Conservation (phyloP, 2,797 vertebrate genomes). For the Poecilia velifera region DNA sequence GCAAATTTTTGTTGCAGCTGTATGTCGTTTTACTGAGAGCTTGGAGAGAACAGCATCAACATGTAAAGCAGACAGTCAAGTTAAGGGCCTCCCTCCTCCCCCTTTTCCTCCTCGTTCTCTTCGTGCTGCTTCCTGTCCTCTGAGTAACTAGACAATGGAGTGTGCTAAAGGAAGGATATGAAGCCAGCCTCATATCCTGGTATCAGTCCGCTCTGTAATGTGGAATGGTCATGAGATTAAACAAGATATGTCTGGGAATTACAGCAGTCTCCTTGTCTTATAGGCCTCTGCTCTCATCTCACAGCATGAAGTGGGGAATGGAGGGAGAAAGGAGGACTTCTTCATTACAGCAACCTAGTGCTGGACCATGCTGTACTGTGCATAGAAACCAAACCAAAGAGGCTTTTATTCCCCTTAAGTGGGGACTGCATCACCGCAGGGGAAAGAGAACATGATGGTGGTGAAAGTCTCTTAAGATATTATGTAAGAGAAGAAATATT, state of each 20-base stretch:
- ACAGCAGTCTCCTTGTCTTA: constrained; percentile 53
- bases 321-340: constrained; percentile 22
- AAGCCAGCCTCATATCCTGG: constrained; percentile 76
- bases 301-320: constrained; percentile 37
- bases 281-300: constrained; percentile 39
- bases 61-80: constrained; percentile 56
- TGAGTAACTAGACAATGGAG: constrained; percentile 74
- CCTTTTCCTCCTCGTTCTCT: constrained; percentile 43
- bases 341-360: constrained; percentile 37
- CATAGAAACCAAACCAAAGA: constrained; percentile 57
- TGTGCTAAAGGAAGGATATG: constrained; percentile 73
- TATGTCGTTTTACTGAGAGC: constrained; percentile 63
- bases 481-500: constrained; percentile 77
- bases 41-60: constrained; percentile 64
- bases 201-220: constrained; percentile 65
- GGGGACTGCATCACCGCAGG: constrained; percentile 53
- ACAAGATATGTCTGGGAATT: constrained; percentile 71
- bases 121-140: constrained; percentile 61
- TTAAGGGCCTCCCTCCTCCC: constrained; percentile 42
- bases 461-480: constrained; percentile 75
- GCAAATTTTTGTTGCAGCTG: not conserved
- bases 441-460: constrained; percentile 54
- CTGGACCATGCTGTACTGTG: constrained; percentile 27
- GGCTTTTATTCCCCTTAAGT: constrained; percentile 66
- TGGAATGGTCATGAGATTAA: constrained; percentile 69